A percentile compares a stretch with the other conserved stretches of the same genome.
phyloP scores from a whole-genome alignment of 1,140 invertebrate species.

The Bombus superbus region DNA sequence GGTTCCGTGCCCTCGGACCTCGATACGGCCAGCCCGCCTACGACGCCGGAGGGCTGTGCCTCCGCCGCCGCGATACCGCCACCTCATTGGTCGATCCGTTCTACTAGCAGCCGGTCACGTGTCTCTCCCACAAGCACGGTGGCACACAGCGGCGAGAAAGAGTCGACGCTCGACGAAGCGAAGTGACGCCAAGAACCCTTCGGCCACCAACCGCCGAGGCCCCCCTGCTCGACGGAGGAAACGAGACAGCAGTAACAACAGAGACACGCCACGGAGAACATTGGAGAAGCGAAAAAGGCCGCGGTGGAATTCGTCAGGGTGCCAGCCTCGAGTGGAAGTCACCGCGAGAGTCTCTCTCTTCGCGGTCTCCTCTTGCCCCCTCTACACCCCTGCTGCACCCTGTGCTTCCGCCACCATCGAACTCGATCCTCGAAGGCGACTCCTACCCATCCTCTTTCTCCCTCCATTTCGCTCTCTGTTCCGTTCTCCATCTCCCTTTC shows the following conservation, averaged over 20 bases:
- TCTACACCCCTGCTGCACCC: not conserved
- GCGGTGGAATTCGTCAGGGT: conserved; percentile 57
- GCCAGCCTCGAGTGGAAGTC: conserved; percentile 53
- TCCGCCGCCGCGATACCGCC: conserved; percentile 74
- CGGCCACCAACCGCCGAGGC: not conserved
- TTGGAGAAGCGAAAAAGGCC: conserved; percentile 74
- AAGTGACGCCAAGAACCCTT: conserved; percentile 36
- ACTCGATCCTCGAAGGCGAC: conserved; percentile 28
- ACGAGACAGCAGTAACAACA: conserved; percentile 79
- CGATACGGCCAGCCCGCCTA: conserved; percentile 77
- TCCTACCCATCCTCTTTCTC: conserved; percentile 1
- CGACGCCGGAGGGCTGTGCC: conserved; percentile 78
- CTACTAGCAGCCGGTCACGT: conserved; percentile 72
- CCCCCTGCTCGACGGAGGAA: conserved; percentile 60
- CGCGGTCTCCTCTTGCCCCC: not conserved
- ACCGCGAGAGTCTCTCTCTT: conserved; percentile 17
- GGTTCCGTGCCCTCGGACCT: conserved; percentile 66
- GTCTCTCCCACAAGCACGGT: conserved; percentile 58
- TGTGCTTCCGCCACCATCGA: conserved; percentile 27
- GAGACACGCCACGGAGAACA: conserved; percentile 74
- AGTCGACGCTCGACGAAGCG: conserved; percentile 24
- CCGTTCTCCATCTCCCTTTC: conserved; percentile 19
- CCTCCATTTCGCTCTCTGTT: conserved; percentile 53
- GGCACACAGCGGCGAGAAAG: conserved; percentile 6
- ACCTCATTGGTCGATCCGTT: conserved; percentile 73